Conservation (phyloP, 2,797 vertebrate species). For the Petrocephalus sullivani region DNA sequence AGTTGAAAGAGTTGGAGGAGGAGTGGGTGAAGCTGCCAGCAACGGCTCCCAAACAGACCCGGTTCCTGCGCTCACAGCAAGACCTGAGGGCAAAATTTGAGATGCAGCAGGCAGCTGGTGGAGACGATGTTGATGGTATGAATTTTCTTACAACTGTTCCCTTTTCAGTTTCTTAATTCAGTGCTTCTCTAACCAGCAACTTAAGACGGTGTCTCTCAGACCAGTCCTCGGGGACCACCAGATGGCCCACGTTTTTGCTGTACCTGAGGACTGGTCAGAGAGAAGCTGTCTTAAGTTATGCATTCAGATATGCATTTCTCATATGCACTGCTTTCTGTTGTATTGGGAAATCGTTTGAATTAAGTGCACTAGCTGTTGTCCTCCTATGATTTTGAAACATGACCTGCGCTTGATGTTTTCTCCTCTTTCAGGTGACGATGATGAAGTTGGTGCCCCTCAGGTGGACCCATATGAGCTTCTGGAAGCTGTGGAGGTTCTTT, state of each 20-base stretch:
- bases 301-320: not conserved
- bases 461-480: constrained; percentile 92
- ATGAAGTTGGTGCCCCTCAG: constrained; percentile 63
- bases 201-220: no score
- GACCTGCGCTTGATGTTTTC: constrained; percentile 22
- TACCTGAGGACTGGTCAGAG: no score
- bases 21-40: constrained; percentile 89
- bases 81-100: constrained; percentile 92
- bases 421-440: constrained; percentile 66
- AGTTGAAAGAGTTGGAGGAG: constrained; percentile 96
- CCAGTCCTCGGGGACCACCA: no score
- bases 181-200: no score
- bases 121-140: constrained; percentile 78
- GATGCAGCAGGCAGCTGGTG: constrained; percentile 78
- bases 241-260: no score
- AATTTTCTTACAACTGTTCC: not conserved
- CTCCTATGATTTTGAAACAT: not conserved
- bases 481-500: constrained; percentile 89
- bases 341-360: not conserved
- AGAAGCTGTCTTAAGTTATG: not conserved
- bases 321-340: not conserved
- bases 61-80: constrained; percentile 94
- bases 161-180: not conserved
- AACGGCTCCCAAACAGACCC: constrained; percentile 74
- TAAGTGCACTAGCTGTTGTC: not conserved